phyloP scores from a whole-genome alignment of 2,113 vertebrate genomes.

The Onychorhynchus coronatus region DNA sequence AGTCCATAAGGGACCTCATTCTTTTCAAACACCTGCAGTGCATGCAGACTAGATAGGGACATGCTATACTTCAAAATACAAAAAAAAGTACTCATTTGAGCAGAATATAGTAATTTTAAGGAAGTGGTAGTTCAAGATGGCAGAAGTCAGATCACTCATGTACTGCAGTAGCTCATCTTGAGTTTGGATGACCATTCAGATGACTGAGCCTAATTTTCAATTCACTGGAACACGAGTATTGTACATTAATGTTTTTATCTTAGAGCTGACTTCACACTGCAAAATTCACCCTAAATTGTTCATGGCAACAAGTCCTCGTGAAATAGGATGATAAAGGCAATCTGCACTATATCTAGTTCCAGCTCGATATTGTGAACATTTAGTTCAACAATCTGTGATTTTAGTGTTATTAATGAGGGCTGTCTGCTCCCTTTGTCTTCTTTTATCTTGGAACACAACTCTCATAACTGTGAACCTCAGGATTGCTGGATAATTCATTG shows the following conservation, averaged over 20 bases:
- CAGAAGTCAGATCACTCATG: not conserved
- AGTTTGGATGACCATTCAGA: not conserved
- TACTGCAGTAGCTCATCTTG: not conserved
- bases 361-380: not conserved
- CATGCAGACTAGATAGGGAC: not conserved
- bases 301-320: not conserved
- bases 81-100: not conserved
- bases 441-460: not conserved
- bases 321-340: not conserved
- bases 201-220: not conserved
- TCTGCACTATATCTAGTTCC: not conserved
- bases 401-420: not conserved
- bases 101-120: not conserved
- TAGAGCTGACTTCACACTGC: not conserved
- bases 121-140: not conserved
- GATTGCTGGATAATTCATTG: not conserved
- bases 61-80: not conserved
- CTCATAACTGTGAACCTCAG: not conserved
- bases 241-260: not conserved
- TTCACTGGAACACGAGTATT: not conserved
- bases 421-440: not conserved
- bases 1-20: not conserved
- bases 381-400: not conserved
- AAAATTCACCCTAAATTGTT: not conserved
- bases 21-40: not conserved